Evolutionary conservation across 2,797 vertebrate genomes (phyloP).

Genomic region (Carduelis carduelis): DNA sequence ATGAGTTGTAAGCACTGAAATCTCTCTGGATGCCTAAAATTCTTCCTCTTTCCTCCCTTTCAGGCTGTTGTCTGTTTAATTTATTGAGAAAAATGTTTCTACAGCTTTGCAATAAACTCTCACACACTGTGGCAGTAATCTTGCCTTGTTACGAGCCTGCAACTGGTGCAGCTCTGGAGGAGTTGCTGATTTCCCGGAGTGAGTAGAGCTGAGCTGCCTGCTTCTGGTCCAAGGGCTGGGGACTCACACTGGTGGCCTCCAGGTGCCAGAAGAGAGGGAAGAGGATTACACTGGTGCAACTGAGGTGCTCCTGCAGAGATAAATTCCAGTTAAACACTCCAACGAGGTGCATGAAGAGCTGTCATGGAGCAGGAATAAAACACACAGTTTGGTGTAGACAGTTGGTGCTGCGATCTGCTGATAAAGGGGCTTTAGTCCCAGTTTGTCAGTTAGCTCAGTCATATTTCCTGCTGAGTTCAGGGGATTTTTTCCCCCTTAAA

Average conservation of each 20-base stretch:
- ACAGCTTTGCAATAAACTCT: not conserved
- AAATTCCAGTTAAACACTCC: not conserved
- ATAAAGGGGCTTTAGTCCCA: not conserved
- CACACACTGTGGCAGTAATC: not conserved
- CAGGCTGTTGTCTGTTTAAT: not conserved
- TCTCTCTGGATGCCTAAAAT: not conserved
- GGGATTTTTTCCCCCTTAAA: not conserved
- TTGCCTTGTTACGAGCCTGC: not conserved
- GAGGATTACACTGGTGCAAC: not conserved
- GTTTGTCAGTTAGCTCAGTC: not conserved
- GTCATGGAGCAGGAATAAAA: not conserved
- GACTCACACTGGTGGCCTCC: not conserved
- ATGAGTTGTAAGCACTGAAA: not conserved
- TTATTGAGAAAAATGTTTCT: not conserved
- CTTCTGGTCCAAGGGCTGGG: not conserved
- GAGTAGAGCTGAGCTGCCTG: not conserved
- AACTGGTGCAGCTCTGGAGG: not conserved
- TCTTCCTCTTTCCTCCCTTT: not conserved
- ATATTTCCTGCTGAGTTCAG: not conserved
- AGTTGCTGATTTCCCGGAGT: not conserved
- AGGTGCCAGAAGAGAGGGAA: not conserved
- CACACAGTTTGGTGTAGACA: not conserved
- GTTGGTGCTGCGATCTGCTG: not conserved
- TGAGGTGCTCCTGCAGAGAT: not conserved
- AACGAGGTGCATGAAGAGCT: rapidly evolving